A percentile compares a stretch with the other conserved stretches of the same genome.
phyloP scores from a whole-genome alignment of 2,888 invertebrate genomes.

The Hedychridium roseum region DNA sequence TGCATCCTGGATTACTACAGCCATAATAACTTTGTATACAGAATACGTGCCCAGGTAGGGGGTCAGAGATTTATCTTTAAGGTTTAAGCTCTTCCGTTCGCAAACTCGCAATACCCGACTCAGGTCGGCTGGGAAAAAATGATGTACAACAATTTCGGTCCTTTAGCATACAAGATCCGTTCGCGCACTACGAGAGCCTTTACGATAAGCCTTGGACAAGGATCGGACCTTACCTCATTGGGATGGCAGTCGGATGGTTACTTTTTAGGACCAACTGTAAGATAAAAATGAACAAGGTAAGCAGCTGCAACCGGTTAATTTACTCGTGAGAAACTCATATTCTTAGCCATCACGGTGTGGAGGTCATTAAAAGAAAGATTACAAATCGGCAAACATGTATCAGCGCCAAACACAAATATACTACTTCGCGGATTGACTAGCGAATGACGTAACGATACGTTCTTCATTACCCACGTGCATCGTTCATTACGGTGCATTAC shows the following conservation, averaged over 20 bases:
- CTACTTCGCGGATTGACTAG: neutral
- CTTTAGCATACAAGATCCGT: conserved; percentile 47
- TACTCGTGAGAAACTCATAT: neutral
- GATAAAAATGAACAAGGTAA: conserved; percentile 44
- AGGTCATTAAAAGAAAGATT: too few species aligned
- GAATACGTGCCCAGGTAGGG: conserved; percentile 55
- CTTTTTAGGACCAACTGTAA: conserved; percentile 49
- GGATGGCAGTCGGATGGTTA: conserved; percentile 55
- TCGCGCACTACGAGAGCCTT: conserved; percentile 48
- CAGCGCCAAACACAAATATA: too few species aligned
- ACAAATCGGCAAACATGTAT: too few species aligned
- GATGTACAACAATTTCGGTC: neutral
- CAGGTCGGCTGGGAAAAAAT: neutral
- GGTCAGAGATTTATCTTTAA: too few species aligned
- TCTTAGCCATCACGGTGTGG: neutral
- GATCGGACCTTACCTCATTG: conserved; percentile 60
- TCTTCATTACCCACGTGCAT: neutral
- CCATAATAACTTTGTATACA: conserved; percentile 61
- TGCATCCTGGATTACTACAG: conserved; percentile 66
- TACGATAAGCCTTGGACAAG: conserved; percentile 62
- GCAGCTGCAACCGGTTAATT: neutral
- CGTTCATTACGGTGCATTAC: neutral
- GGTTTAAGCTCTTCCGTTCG: too few species aligned
- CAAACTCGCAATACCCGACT: neutral
- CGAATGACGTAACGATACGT: neutral